Evolutionary conservation across 2,888 invertebrate species (phyloP), one percentile per base, ranked within the genome.

Genomic region (Aethes cnicana): DNA sequence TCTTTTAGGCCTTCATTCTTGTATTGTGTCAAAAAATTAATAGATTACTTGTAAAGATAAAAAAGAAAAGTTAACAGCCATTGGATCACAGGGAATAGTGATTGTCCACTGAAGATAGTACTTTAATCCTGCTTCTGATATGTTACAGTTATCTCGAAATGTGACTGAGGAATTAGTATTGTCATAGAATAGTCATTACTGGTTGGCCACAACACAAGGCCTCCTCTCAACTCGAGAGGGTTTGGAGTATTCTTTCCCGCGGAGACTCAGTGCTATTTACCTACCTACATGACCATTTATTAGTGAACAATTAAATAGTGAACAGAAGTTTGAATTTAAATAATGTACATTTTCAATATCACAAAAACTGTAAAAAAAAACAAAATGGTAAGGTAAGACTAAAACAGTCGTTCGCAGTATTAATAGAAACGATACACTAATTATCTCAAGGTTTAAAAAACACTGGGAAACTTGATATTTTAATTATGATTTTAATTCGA

Each of bases 21-120:
- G 39, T 52, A 52, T 33, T 48, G 47, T 48, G 32, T 26, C 11
- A 18, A 18, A 35, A 44, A 53, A 54, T 33, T 21, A 48, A 37
- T 14, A 44, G n/a, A 30, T 30, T 50, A 25, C 50, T 52, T 52
- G 52, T 35, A 53, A 54, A 49, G 36, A 55, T 28, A 39, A 43
- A 32, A 56, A 56, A n/a, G n/a, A n/a, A 35, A 39, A 43, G 53
- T 42, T 53, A 60, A 63, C 63, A 63, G 63, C 61, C 61, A 55
- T 57, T 47, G 47, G 54, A 63, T 63, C 62, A 63, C 63, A 63
- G 62, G 60, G 57, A 53, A 52, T 20, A 54, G 25, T 54, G 7
- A 32, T 9, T 30, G 3, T 18, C 16, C 8, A 9, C 21, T 20
- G 20, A 30, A 54, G 56, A 36, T 44, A 39, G 39, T 43, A 33